Percentiles rank a stretch among this genome's conserved stretches.
Evolutionary conservation across 2,797 vertebrate species (phyloP).

Genomic region (Thunnus albacares): DNA sequence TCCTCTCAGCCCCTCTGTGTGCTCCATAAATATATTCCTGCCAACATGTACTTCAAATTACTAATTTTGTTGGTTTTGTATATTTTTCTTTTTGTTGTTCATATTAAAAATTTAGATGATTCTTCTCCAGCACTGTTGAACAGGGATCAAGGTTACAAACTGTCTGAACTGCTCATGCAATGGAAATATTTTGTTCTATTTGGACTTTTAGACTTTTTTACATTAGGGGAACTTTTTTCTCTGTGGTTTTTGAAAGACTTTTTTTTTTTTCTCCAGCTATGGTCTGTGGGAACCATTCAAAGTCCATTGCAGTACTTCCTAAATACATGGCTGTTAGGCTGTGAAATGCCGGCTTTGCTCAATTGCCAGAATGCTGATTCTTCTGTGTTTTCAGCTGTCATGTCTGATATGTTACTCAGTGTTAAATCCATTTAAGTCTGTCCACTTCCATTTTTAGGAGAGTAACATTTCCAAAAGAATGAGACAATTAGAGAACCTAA

Average conservation of each 20-base stretch:
- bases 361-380: slow-evolving; percentile 42
- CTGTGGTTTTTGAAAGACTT: background rate
- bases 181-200: slow-evolving; percentile 32
- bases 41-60: slow-evolving; percentile 32
- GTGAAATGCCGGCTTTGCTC: slow-evolving; percentile 45
- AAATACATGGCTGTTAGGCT: slow-evolving; percentile 46
- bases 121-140: slow-evolving; percentile 15
- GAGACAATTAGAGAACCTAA: too few species aligned
- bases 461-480: too few species aligned
- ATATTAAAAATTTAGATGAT: slow-evolving; percentile 34
- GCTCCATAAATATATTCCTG: slow-evolving; percentile 56
- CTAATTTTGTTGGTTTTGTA: slow-evolving; percentile 36
- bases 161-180: slow-evolving; percentile 34
- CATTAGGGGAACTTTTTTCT: background rate
- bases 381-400: slow-evolving; percentile 55
- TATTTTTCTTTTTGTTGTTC: slow-evolving; percentile 38
- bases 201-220: slow-evolving; percentile 11
- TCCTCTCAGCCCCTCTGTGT: slow-evolving; percentile 43
- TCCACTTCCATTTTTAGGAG: slow-evolving; percentile 3
- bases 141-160: slow-evolving; percentile 50
- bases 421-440: slow-evolving; percentile 23
- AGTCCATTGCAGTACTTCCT: slow-evolving; percentile 37
- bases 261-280: background rate
- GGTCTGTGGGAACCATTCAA: slow-evolving; percentile 25
- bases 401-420: slow-evolving; percentile 25